Percentiles rank a stretch among this genome's conserved stretches.
phyloP scores from a whole-genome alignment of 2,113 vertebrate genomes.

The Alexandromys fortis region DNA sequence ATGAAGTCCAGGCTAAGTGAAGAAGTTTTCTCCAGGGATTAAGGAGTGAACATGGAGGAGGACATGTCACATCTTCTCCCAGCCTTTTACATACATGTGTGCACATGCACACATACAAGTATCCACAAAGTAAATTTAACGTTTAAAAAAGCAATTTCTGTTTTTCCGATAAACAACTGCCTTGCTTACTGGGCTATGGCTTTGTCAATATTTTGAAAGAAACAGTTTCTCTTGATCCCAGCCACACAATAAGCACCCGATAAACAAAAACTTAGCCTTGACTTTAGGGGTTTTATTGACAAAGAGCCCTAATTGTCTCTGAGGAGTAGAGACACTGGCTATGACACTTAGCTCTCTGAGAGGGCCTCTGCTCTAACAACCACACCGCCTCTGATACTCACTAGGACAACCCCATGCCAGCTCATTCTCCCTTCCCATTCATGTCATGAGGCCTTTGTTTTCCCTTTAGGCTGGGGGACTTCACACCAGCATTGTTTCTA shows the following conservation, averaged over 20 bases:
- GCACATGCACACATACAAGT: neutral
- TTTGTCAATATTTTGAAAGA: conserved; percentile 43
- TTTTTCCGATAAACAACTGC: neutral
- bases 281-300: conserved; percentile 10
- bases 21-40: neutral
- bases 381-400: neutral
- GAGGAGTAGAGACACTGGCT: neutral
- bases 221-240: conserved; percentile 10
- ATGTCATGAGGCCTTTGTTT: neutral
- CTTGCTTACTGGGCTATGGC: neutral
- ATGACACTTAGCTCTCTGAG: neutral
- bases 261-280: conserved; percentile 35
- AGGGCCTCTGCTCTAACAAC: neutral
- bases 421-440: conserved; percentile 27
- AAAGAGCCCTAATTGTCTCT: conserved; percentile 41
- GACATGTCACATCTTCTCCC: neutral
- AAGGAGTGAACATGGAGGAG: neutral
- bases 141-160: neutral
- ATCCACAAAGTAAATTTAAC: neutral
- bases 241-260: neutral
- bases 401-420: neutral
- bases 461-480: neutral
- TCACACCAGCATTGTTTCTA: neutral
- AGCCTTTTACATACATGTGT: neutral
- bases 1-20: neutral